Conservation (phyloP, 2,113 vertebrate genomes). For the Ellobius talpinus region DNA sequence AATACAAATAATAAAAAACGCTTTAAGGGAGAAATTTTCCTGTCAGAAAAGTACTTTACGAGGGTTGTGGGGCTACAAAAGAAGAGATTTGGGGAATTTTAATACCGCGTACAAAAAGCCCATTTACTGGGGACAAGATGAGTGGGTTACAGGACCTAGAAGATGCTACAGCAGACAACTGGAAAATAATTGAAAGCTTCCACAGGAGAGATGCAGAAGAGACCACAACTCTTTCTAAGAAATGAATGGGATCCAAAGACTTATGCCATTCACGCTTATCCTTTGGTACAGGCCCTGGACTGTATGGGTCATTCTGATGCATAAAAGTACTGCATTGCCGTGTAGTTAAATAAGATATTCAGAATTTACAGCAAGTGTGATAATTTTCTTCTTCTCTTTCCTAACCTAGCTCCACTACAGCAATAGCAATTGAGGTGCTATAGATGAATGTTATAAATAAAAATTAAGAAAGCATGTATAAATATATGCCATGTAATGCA, state of each 20-base stretch:
- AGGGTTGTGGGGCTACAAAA: neutral
- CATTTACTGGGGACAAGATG: neutral
- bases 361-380: neutral
- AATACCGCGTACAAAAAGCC: neutral
- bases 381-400: neutral
- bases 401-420: neutral
- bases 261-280: fast-evolving
- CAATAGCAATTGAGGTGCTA: neutral
- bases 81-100: conserved; percentile 10
- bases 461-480: conserved; percentile 29
- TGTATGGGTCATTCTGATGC: neutral
- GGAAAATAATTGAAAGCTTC: neutral
- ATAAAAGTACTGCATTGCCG: neutral
- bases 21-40: neutral
- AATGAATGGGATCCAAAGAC: neutral
- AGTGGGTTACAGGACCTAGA: neutral
- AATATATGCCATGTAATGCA: neutral
- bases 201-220: neutral
- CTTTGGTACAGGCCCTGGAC: neutral
- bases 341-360: conserved; percentile 7
- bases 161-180: neutral
- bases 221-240: conserved; percentile 10
- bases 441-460: conserved; percentile 17
- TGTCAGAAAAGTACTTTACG: conserved; percentile 34
- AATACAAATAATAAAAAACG: conserved; percentile 45